phyloP scores from a whole-genome alignment of 2,888 invertebrate species.

The Amphipyra berbera region DNA sequence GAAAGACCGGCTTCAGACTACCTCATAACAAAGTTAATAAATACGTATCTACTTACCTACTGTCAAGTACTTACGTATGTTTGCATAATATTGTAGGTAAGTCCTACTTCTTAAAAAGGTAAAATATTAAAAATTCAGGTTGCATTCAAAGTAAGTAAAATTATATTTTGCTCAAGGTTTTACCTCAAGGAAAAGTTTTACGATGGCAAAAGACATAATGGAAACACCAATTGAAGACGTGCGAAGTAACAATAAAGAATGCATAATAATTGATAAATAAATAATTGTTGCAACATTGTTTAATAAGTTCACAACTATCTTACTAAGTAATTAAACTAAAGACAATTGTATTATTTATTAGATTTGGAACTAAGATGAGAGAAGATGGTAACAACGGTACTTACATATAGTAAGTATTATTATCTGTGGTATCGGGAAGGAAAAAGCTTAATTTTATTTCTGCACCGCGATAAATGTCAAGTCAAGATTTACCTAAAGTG shows the following conservation, averaged over 20 bases:
- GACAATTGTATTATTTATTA: no score
- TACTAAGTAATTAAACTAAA: no score
- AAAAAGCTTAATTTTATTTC: no score
- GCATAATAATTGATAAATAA: neutral
- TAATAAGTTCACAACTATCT: neutral
- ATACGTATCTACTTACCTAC: neutral
- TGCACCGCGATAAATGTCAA: no score
- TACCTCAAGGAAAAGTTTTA: neutral
- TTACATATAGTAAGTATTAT: no score
- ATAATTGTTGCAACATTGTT: neutral
- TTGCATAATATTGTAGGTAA: no score
- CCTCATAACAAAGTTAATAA: neutral
- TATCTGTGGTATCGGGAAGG: no score
- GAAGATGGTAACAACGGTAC: no score
- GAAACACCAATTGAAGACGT: neutral
- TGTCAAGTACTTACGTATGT: neutral
- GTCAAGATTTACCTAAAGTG: no score
- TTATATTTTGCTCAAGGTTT: neutral
- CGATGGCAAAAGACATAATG: neutral
- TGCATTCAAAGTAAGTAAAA: neutral
- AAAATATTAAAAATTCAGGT: no score
- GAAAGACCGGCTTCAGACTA: constrained; percentile 4
- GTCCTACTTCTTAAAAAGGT: no score
- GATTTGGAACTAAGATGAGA: no score
- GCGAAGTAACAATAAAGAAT: neutral